Percentiles rank a stretch among this genome's conserved stretches.
These are phyloP conservation scores for Elysia chlorotica DNA, from an alignment of 1,140 invertebrate genomes.

Conservation along the genomic window DNA sequence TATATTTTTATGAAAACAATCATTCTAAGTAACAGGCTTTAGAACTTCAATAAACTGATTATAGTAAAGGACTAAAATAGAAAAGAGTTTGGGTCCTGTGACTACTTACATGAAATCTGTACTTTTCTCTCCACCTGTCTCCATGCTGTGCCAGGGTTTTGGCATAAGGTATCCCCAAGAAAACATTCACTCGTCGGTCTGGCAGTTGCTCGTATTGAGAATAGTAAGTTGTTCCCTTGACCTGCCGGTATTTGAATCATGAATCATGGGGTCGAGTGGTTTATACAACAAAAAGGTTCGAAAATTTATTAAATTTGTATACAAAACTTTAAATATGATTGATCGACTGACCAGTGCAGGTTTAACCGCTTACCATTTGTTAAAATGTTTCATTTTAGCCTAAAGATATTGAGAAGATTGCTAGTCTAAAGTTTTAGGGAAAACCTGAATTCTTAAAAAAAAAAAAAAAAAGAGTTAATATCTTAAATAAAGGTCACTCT, in stretches of 20 bases:
- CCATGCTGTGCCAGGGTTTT: conserved; percentile 35
- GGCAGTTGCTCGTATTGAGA: conserved; percentile 34
- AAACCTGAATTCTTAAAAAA: too few species aligned
- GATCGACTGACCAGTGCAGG: background rate
- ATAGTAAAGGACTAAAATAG: background rate
- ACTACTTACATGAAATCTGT: conserved; percentile 39
- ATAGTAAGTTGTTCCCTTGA: conserved; percentile 35
- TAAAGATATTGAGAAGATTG: background rate
- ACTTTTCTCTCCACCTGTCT: conserved; percentile 36
- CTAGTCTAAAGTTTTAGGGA: too few species aligned
- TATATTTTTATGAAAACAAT: background rate
- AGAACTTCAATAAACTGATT: background rate
- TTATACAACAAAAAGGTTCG: background rate
- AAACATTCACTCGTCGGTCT: conserved; percentile 35
- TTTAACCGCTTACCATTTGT: background rate
- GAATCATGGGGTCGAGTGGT: background rate
- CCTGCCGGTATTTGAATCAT: conserved; percentile 12
- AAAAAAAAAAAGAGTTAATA: too few species aligned
- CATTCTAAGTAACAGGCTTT: background rate
- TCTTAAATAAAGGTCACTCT: too few species aligned
- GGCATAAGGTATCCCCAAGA: conserved; percentile 42
- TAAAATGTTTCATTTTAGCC: background rate
- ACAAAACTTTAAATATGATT: background rate
- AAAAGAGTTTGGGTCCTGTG: background rate
- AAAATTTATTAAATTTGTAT: background rate